Conservation (phyloP, 2,888 invertebrate species). For the Drosophila prostipennis region DNA sequence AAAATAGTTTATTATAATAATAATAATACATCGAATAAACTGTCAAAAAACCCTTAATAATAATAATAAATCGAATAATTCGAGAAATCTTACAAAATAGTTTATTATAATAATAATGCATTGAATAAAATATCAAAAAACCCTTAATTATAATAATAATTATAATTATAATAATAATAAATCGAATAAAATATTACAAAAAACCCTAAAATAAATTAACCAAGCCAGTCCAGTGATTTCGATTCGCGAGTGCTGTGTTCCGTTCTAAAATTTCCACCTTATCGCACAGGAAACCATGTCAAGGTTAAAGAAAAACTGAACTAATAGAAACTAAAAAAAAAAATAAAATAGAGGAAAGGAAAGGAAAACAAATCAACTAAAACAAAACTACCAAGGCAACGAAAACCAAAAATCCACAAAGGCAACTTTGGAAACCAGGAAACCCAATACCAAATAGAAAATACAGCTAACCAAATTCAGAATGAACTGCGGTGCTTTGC, state of each 20-base stretch:
- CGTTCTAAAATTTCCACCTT: neutral
- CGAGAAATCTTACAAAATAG: too few species aligned
- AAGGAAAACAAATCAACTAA: constrained; percentile 28
- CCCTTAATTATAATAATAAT: too few species aligned
- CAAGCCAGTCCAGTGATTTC: constrained; percentile 15
- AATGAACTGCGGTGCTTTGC: constrained; percentile 84
- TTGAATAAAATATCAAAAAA: too few species aligned
- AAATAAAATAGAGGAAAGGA: constrained; percentile 14
- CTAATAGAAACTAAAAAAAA: constrained; percentile 22
- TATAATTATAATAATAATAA: too few species aligned
- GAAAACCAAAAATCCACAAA: constrained; percentile 49
- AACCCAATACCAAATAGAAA: constrained; percentile 24
- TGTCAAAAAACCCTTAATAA: too few species aligned
- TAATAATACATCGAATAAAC: too few species aligned
- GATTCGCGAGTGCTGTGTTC: constrained; percentile 18
- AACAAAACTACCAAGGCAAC: constrained; percentile 46
- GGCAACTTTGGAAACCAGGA: constrained; percentile 46
- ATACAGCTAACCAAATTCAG: constrained; percentile 28
- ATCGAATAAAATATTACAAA: too few species aligned
- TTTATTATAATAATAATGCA: too few species aligned
- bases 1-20: too few species aligned
- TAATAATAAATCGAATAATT: too few species aligned
- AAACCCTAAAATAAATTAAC: too few species aligned
- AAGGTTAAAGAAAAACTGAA: constrained; percentile 53
- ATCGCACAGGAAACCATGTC: constrained; percentile 50